phyloP scores from a whole-genome alignment of 2,113 vertebrate species.

The Buteo buteo region DNA sequence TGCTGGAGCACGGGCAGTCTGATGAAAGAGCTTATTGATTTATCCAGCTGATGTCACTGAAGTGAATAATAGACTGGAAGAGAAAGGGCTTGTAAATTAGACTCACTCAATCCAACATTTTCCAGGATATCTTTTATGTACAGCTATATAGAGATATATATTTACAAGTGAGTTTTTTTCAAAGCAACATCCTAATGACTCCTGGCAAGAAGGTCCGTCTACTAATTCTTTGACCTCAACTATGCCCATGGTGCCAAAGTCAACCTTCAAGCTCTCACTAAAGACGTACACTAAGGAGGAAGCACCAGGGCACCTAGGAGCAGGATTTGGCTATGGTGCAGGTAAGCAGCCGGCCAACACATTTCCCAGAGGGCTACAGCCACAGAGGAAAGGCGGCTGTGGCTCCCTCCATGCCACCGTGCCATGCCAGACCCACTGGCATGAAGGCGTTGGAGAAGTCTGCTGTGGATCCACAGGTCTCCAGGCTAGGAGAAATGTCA shows the following conservation, averaged over 20 bases:
- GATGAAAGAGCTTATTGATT: conserved; percentile 68
- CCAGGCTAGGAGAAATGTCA: not conserved
- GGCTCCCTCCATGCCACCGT: not conserved
- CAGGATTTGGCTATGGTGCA: not conserved
- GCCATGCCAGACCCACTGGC: not conserved
- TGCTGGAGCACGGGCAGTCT: conserved; percentile 24
- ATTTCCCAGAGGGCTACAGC: not conserved
- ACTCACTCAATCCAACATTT: conserved; percentile 42
- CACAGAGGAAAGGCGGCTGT: not conserved
- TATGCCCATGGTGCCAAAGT: not conserved
- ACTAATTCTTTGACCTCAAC: not conserved
- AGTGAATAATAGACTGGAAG: conserved; percentile 57
- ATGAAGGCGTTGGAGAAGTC: not conserved
- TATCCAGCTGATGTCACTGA: conserved; percentile 50
- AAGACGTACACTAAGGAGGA: not conserved
- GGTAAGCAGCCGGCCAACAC: not conserved
- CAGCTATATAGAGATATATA: not conserved
- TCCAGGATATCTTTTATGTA: not conserved
- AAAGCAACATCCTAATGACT: not conserved
- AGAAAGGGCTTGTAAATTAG: conserved; percentile 50
- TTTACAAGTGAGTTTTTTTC: conserved; percentile 10
- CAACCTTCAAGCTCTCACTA: not conserved
- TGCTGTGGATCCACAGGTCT: not conserved
- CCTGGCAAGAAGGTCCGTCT: not conserved
- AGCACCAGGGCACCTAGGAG: not conserved